Base-by-base conservation (phyloP, 2,797 vertebrate genomes). In the Lateolabrax maculatus region DNA sequence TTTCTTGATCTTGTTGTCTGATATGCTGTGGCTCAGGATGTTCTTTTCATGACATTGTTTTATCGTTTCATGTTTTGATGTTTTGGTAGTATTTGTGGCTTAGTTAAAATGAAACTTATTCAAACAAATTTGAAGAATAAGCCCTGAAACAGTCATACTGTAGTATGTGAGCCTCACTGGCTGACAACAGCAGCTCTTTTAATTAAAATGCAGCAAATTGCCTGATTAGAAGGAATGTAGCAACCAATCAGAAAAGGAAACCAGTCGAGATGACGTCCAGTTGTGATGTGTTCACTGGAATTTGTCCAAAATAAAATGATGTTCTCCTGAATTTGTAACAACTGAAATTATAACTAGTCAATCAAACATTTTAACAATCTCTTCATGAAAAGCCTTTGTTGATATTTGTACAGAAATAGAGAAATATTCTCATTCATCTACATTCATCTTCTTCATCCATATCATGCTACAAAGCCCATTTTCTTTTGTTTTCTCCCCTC, bases 151-250 rank as follows among this genome's bases (percentile, higher is more conserved):
- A 44, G 61, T 71, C 46, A n/a, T 46, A n/a, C n/a, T n/a, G n/a
- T n/a, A 74, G 37, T 39, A 16, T 64, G 41, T 36, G 55, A 72
- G 68, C 36, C 46, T 25, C n/a, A 71, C 53, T 71, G 65, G 56
- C 75, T 57, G 63, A 64, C 16, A 34, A 34, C 55, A 44, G 19
- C 55, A 58, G 52, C 53, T 74, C 51, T 36, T 57, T 25, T 57
- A 46, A 80, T 74, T 66, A 37, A 58, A 77, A 81, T 70, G 68
- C 64, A 48, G 48, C 46, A 63, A 64, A 60, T 31, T 43, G 67
- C 29, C 63, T 76, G 67, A 83, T 79, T 58, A 81, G 36, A 62
- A 29, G 18, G 65, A 62, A 56, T 18, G 52, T 27, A 25, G 43
- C 34, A 11, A 43, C 56, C 39, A 9, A 19, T 71, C 9, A 25